These are phyloP conservation scores for Polydesmus complanatus DNA, from an alignment of 2,888 invertebrate species.

Conservation along the genomic window DNA sequence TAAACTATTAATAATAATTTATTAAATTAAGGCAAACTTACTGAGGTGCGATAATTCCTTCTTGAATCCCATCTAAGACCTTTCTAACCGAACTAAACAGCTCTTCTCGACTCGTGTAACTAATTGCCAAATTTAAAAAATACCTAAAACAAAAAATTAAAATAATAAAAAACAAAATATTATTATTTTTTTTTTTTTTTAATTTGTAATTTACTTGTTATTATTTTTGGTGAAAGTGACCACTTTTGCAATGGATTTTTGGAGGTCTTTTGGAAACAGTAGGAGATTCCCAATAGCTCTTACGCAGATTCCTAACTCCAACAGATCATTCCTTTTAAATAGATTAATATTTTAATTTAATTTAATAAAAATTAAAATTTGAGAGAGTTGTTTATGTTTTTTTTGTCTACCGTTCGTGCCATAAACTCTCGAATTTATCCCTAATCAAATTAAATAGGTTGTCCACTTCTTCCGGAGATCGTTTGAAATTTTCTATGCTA, in stretches of 20 bases:
- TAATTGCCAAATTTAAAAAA: conserved; percentile 38
- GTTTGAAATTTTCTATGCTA: conserved; percentile 96
- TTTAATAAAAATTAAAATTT: neutral
- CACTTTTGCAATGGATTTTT: conserved; percentile 59
- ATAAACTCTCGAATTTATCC: conserved; percentile 65
- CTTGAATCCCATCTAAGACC: conserved; percentile 52
- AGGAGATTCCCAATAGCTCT: conserved; percentile 72
- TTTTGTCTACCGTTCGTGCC: conserved; percentile 56
- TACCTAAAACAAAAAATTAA: conserved; percentile 31
- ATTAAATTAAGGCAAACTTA: conserved; percentile 20
- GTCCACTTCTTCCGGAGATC: conserved; percentile 75
- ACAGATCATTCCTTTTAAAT: conserved; percentile 62
- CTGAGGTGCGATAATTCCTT: conserved; percentile 46
- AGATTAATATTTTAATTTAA: too few species aligned
- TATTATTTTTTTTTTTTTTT: neutral
- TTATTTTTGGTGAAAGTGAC: conserved; percentile 66
- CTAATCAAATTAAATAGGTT: conserved; percentile 72
- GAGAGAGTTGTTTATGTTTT: neutral
- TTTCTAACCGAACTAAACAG: conserved; percentile 56
- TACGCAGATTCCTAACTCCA: conserved; percentile 69
- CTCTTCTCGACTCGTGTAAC: conserved; percentile 61
- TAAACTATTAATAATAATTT: neutral
- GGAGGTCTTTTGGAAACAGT: conserved; percentile 63
- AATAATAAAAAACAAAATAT: too few species aligned
- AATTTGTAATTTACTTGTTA: conserved; percentile 38